These are phyloP conservation scores for Stratiomys singularior DNA, from an alignment of 2,888 invertebrate species.

Conservation along the genomic window DNA sequence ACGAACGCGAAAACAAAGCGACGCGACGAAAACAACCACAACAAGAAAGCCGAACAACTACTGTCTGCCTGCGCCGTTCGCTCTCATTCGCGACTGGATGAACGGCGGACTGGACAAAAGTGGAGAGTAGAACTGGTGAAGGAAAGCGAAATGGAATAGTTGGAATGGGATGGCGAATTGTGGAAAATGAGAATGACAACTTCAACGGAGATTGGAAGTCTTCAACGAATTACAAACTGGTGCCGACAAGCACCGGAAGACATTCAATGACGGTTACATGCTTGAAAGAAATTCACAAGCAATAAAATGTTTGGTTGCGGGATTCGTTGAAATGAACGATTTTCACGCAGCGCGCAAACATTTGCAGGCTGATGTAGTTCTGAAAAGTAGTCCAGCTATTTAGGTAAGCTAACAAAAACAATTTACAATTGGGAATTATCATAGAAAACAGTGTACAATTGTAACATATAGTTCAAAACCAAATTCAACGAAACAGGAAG, in stretches of 20 bases:
- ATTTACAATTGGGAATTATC: no score
- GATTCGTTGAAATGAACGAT: not conserved
- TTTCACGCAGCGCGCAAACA: no score
- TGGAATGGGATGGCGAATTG: not conserved
- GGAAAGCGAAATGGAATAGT: not conserved
- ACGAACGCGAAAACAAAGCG: slow-evolving; percentile 10
- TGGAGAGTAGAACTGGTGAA: not conserved
- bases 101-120: no score
- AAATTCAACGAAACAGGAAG: no score
- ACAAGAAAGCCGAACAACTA: not conserved
- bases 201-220: not conserved
- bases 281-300: not conserved
- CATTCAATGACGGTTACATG: not conserved
- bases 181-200: not conserved
- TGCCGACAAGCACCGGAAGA: not conserved
- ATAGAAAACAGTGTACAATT: no score
- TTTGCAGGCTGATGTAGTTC: no score
- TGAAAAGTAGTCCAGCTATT: no score
- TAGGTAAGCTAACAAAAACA: no score
- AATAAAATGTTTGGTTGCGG: no score
- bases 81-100: slow-evolving; percentile 7
- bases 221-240: not conserved
- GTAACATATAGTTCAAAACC: no score
- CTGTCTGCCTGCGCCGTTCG: not conserved
- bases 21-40: slow-evolving; percentile 31